Evolutionary conservation across 2,888 invertebrate genomes (phyloP).

Genomic region (Empis stercorea): DNA sequence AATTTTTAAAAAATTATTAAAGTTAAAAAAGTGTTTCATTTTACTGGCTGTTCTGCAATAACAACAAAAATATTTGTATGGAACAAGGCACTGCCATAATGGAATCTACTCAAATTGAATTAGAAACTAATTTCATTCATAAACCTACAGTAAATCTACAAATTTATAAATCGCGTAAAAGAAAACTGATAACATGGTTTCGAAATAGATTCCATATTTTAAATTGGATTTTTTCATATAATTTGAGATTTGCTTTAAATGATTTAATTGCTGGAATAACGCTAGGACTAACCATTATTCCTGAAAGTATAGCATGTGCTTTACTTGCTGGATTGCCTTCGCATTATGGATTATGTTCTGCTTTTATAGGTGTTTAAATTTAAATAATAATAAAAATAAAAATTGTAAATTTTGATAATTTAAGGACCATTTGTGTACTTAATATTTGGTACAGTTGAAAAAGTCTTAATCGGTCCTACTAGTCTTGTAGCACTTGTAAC

Average conservation of each 20-base stretch:
- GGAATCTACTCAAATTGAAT: background rate
- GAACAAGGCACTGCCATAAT: too few species aligned
- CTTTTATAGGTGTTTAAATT: conserved; percentile 55
- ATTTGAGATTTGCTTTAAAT: conserved; percentile 43
- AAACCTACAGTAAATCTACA: background rate
- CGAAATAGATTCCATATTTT: conserved; percentile 19
- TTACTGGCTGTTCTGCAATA: too few species aligned
- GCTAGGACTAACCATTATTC: conserved; percentile 80
- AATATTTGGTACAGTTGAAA: conserved; percentile 72
- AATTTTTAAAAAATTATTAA: too few species aligned
- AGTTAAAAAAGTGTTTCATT: too few species aligned
- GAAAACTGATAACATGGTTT: background rate
- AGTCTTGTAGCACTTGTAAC: conserved; percentile 70
- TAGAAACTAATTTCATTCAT: background rate
- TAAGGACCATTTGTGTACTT: conserved; percentile 69
- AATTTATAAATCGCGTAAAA: background rate
- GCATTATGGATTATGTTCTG: conserved; percentile 85
- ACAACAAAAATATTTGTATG: too few species aligned
- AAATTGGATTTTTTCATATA: conserved; percentile 27
- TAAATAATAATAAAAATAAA: background rate
- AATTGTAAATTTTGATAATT: background rate
- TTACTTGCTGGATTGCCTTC: conserved; percentile 70
- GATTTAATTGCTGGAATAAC: conserved; percentile 82
- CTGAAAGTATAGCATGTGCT: conserved; percentile 91
- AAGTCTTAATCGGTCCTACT: conserved; percentile 81